Evolutionary conservation across 1,140 invertebrate species (phyloP).

Genomic region (Leptinotarsa defecta): DNA sequence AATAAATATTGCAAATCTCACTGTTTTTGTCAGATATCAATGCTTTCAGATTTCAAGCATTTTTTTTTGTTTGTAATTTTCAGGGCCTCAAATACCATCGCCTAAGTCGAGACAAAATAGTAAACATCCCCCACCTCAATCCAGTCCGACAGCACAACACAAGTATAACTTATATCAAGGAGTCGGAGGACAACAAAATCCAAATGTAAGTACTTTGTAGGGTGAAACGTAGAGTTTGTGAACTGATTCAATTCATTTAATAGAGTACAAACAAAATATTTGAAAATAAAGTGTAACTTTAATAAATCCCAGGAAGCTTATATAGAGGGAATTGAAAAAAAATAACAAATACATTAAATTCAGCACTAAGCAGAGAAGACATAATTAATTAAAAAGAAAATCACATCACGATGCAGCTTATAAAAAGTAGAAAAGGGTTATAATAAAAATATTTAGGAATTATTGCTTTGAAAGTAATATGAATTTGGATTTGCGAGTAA

Average conservation of each 20-base stretch:
- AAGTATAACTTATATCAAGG: slow-evolving; percentile 52
- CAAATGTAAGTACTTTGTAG: slow-evolving; percentile 45
- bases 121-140: slow-evolving; percentile 53
- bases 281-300: too few relatives aligned
- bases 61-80: slow-evolving; percentile 13
- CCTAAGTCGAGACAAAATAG: slow-evolving; percentile 53
- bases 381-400: slow-evolving; percentile 54
- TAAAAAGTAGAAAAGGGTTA: slow-evolving; percentile 61
- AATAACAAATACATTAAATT: too few relatives aligned
- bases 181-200: slow-evolving; percentile 48
- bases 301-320: too few relatives aligned
- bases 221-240: not conserved
- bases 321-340: too few relatives aligned
- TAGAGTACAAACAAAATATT: too few relatives aligned
- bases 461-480: slow-evolving; percentile 52
- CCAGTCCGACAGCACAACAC: slow-evolving; percentile 52
- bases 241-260: not conserved
- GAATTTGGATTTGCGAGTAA: slow-evolving; percentile 58
- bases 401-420: slow-evolving; percentile 66
- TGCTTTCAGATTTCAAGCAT: too few relatives aligned
- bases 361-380: too few relatives aligned
- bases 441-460: slow-evolving; percentile 56
- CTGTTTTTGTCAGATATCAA: too few relatives aligned
- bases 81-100: slow-evolving; percentile 53
- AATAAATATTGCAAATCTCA: too few relatives aligned